phyloP scores from a whole-genome alignment of 2,888 invertebrate genomes.

The Lepidocyrtoides sp. region DNA sequence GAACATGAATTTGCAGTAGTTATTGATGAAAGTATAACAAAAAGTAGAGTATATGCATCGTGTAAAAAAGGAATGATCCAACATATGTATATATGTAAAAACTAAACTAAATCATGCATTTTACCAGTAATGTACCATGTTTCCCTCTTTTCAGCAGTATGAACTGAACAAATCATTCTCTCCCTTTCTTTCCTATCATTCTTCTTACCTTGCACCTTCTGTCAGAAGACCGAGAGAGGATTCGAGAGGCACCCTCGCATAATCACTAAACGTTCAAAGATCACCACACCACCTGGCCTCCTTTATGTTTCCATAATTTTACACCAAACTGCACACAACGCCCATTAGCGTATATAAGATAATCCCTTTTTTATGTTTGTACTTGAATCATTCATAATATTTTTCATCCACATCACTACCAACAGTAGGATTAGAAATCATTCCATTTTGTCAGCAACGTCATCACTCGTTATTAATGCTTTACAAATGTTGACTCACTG shows the following conservation, averaged over 20 bases:
- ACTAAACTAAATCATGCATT: too few relatives aligned
- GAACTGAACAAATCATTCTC: too few relatives aligned
- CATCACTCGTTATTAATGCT: slow-evolving; percentile 46
- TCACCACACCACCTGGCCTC: slow-evolving; percentile 74
- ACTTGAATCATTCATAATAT: slow-evolving; percentile 70
- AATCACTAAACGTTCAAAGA: slow-evolving; percentile 26
- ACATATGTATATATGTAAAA: too few relatives aligned
- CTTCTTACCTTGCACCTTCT: slow-evolving; percentile 10
- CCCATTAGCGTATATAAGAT: slow-evolving; percentile 67
- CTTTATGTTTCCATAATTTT: slow-evolving; percentile 69
- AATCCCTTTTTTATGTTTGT: slow-evolving; percentile 71
- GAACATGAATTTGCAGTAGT: too few relatives aligned
- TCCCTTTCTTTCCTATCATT: not conserved
- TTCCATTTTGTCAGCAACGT: slow-evolving; percentile 29
- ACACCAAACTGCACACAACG: slow-evolving; percentile 78
- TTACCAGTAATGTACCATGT: too few relatives aligned
- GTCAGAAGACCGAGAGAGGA: not conserved
- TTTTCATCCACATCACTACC: slow-evolving; percentile 23
- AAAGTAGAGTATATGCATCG: too few relatives aligned
- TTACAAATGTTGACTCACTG: slow-evolving; percentile 30
- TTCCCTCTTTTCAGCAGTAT: too few relatives aligned
- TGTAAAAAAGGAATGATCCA: too few relatives aligned
- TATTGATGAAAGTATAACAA: too few relatives aligned
- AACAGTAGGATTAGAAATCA: slow-evolving; percentile 35
- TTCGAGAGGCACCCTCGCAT: not conserved